Conservation (phyloP, 1,140 invertebrate species). For the fruit fly (Drosophila melanogaster) region DNA sequence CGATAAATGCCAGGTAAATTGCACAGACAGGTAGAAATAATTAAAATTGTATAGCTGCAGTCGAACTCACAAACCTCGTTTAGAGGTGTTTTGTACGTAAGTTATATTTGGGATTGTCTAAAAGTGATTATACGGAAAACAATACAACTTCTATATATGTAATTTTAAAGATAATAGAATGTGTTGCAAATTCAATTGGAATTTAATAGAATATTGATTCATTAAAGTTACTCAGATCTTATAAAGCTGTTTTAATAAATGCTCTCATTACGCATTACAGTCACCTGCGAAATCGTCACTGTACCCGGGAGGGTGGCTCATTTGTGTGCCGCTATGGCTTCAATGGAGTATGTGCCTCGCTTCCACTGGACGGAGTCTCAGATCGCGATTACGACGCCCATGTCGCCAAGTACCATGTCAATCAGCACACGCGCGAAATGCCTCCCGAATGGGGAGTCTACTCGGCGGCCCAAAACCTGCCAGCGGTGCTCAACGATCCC, state of each 20-base stretch:
- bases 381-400: constrained; percentile 95
- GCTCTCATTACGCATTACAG: constrained; percentile 81
- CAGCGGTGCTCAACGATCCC: constrained; percentile 98
- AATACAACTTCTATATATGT: neutral
- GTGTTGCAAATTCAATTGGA: no score
- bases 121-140: no score
- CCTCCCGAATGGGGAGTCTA: constrained; percentile 90
- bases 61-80: neutral
- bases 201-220: no score
- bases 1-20: constrained; percentile 3
- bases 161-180: no score
- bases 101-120: no score
- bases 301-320: constrained; percentile 94
- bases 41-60: neutral
- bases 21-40: constrained; percentile 6
- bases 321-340: constrained; percentile 95
- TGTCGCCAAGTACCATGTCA: constrained; percentile 91
- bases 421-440: constrained; percentile 85
- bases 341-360: constrained; percentile 93
- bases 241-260: neutral
- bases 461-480: constrained; percentile 95
- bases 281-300: constrained; percentile 93
- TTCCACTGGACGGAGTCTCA: constrained; percentile 94
- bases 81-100: neutral
- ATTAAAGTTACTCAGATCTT: no score